Evolutionary conservation across 2,888 invertebrate species (phyloP).

Genomic region (Lamellibrachia satsuma): DNA sequence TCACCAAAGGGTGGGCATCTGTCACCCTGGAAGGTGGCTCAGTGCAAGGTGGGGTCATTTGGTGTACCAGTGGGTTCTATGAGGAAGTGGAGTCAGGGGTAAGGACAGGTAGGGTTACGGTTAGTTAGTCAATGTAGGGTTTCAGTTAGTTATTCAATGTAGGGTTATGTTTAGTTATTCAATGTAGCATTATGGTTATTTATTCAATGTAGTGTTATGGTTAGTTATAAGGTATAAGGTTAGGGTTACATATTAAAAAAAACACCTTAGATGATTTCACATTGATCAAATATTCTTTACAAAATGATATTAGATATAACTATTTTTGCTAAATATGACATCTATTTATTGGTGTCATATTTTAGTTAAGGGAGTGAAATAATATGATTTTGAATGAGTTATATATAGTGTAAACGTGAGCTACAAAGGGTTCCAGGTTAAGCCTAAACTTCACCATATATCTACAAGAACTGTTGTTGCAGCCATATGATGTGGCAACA

Average conservation of each 20-base stretch:
- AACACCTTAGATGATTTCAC: no score
- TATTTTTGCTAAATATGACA: background rate
- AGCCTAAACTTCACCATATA: background rate
- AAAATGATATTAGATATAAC: background rate
- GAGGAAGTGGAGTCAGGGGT: background rate
- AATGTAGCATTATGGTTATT: background rate
- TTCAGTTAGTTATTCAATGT: background rate
- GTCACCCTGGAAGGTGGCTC: background rate
- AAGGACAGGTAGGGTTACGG: background rate
- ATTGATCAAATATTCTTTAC: no score
- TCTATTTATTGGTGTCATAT: no score
- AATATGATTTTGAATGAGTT: background rate
- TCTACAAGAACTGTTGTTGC: background rate
- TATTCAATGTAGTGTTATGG: no score
- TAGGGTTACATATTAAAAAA: no score
- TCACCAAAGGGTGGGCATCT: background rate
- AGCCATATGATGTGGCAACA: background rate
- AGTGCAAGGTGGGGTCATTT: background rate
- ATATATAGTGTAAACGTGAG: background rate
- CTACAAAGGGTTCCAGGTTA: background rate
- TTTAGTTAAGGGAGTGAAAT: background rate
- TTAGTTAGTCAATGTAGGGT: background rate
- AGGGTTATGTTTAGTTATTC: no score
- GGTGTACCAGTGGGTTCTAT: background rate
- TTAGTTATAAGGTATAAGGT: no score